Base-by-base conservation (phyloP, 2,888 invertebrate species). In the Drosophila infuscata region DNA sequence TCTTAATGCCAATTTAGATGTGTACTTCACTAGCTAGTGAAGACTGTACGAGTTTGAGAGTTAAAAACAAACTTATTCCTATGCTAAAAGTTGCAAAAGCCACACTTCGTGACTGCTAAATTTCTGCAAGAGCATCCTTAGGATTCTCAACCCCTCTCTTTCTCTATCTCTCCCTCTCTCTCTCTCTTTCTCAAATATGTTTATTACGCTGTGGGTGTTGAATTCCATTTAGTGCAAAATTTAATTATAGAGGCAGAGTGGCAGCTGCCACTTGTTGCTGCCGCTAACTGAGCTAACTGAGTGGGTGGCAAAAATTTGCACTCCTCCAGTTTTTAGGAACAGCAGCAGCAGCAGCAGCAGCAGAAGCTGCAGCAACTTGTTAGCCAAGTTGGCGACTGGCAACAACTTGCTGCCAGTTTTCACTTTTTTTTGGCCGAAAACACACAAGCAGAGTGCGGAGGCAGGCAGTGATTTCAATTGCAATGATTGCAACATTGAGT, bases 401-500 rank as follows among this genome's bases (percentile, higher is more conserved):
- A 33, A 17, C 53, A 36, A 35, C 17, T 36, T 15, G 61, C 60
- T 46, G 52, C 49, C 59, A 29, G 35, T 32, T 35, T 59, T 56
- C 20, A 68, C 59, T 60, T 59, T 62, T 46, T 63, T 41, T 41
- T 20, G 41, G 64, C 63, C 70, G 62, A 70, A 25, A 54, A 67
- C n/a, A 57, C 54, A 54, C 20, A 36, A 67, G 15, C 36, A 41
- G 30, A 30, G 32, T 15, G 25, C 9, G 46, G 20, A n/a, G 62
- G 6, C 33, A 29, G 15, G 46, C 0, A 8, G 11, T 17, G 15
- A 7, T 20, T 38, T 74, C 73, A 77, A 78, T 78, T 72, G 75
- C 62, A 52, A 46, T 68, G 65, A 81, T 81, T 69, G 61, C 70
- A 43, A 49, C 41, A 46, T 36, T 65, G 51, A 62, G 20, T 30